phyloP scores from a whole-genome alignment of 2,888 invertebrate genomes.

The Pogonocherus hispidulus region DNA sequence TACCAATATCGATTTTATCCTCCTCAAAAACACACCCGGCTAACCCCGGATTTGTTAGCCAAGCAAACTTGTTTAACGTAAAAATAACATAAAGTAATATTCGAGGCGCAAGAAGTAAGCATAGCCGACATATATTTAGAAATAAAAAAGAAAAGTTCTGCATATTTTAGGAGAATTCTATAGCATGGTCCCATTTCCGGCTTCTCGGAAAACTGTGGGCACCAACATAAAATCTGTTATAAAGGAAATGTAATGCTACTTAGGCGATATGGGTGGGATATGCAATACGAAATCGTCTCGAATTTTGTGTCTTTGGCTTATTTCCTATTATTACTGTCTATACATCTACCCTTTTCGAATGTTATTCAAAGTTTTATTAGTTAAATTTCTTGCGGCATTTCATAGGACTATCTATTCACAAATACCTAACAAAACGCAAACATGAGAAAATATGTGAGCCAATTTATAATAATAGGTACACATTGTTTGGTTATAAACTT shows the following conservation, averaged over 20 bases:
- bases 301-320: conserved; percentile 46
- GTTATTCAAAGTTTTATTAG: conserved; percentile 11
- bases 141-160: conserved; percentile 18
- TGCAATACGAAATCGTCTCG: conserved; percentile 43
- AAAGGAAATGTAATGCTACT: conserved; percentile 51
- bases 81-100: conserved; percentile 16
- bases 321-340: conserved; percentile 34
- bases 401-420: no score
- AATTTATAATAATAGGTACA: no score
- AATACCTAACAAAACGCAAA: no score
- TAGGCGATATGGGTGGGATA: conserved; percentile 40
- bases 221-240: conserved; percentile 44
- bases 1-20: conserved; percentile 12
- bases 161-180: conserved; percentile 26
- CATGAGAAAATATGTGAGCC: no score
- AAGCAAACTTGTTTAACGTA: conserved; percentile 12
- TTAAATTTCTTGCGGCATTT: no score
- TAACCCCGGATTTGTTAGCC: conserved; percentile 4
- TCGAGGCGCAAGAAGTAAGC: conserved; percentile 3
- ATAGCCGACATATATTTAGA: conserved; percentile 12
- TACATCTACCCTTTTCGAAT: conserved; percentile 29
- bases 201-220: conserved; percentile 22
- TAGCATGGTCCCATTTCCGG: conserved; percentile 21
- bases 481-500: no score
- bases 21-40: neutral